A percentile compares a stretch with the other conserved stretches of the same genome.
These are phyloP conservation scores for Alentia gelatinosa DNA, from an alignment of 2,888 invertebrate species.

Conservation along the genomic window DNA sequence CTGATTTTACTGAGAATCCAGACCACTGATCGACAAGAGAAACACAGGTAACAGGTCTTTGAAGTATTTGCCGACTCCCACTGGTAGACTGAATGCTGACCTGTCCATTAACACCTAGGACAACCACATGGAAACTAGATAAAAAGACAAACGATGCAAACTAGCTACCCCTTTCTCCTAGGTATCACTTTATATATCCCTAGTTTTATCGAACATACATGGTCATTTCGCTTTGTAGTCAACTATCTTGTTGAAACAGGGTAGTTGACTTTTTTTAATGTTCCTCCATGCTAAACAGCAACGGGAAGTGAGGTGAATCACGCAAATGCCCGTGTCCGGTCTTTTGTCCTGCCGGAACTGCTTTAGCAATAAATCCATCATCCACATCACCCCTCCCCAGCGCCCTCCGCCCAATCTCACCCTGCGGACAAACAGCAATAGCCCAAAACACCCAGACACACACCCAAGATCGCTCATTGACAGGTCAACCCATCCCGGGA, in stretches of 20 bases:
- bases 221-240: no score
- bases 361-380: background rate
- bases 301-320: background rate
- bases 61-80: background rate
- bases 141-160: no score
- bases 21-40: background rate
- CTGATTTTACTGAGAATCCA: background rate
- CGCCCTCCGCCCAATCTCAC: background rate
- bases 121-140: no score
- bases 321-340: background rate
- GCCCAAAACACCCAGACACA: background rate
- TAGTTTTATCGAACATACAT: no score
- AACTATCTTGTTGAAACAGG: no score
- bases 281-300: no score
- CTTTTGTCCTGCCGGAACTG: background rate
- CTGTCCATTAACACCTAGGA: no score
- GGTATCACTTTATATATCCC: no score
- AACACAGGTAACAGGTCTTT: background rate
- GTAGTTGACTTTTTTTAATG: no score
- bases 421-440: no score
- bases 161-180: no score
- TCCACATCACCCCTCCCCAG: background rate
- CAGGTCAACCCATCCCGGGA: background rate
- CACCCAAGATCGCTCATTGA: background rate
- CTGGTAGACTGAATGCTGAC: no score